Percentiles rank a stretch among this genome's conserved stretches.
Conservation (phyloP, 2,113 vertebrate species). For the Eretmochelys imbricata region DNA sequence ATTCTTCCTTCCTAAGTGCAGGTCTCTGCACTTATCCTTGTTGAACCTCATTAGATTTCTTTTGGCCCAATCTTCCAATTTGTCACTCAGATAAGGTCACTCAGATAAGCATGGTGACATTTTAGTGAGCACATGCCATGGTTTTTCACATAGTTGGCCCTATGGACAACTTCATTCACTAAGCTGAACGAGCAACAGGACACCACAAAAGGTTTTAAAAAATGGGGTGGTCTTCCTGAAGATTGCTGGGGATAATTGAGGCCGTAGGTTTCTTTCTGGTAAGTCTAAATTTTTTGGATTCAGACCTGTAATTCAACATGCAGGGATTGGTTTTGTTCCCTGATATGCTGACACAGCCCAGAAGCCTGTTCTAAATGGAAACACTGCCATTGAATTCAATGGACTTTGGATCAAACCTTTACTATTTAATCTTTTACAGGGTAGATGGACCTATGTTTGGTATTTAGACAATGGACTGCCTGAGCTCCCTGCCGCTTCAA, state of each 20-base stretch:
- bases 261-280: not conserved
- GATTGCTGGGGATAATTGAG: not conserved
- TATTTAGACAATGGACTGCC: constrained; percentile 10
- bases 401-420: not conserved
- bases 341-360: not conserved
- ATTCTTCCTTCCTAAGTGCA: too few relatives aligned
- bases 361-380: not conserved
- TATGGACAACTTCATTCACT: not conserved
- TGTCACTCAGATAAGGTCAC: too few relatives aligned
- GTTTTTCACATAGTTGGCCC: not conserved
- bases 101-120: not conserved
- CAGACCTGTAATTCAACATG: not conserved
- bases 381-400: not conserved
- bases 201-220: not conserved
- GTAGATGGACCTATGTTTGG: not conserved
- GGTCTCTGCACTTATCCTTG: too few relatives aligned
- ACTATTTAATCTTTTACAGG: not conserved
- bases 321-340: not conserved
- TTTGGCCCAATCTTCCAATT: too few relatives aligned
- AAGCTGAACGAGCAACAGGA: not conserved
- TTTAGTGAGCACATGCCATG: not conserved
- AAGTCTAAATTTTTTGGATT: not conserved
- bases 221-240: not conserved
- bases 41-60: too few relatives aligned
- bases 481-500: not conserved